These are phyloP conservation scores for Rachycentron canadum DNA, from an alignment of 2,797 vertebrate genomes.

Conservation along the genomic window DNA sequence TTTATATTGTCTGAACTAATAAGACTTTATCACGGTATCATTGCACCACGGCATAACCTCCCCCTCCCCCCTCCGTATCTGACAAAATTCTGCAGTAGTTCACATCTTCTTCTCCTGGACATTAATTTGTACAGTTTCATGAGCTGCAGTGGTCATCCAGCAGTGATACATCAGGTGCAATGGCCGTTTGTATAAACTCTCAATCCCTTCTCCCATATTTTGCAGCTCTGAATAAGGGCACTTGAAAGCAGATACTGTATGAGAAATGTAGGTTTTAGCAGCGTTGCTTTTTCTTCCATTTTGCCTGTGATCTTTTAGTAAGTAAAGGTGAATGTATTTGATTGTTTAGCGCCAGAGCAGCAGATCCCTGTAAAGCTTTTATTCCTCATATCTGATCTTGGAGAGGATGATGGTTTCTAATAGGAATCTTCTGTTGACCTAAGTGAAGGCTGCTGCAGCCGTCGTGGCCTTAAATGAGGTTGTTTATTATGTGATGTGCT, in stretches of 20 bases:
- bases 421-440: background rate
- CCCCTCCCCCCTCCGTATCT: no score
- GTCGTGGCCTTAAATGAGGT: no score
- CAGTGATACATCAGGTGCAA: background rate
- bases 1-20: background rate
- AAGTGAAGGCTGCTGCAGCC: no score
- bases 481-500: background rate
- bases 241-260: background rate
- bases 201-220: background rate
- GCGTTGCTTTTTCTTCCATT: background rate
- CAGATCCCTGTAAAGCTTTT: background rate
- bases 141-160: background rate
- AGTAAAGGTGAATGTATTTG: background rate
- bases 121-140: no score
- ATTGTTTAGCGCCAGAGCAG: background rate
- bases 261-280: background rate
- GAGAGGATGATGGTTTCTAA: background rate
- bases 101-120: background rate
- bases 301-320: background rate
- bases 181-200: background rate
- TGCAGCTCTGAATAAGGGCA: background rate
- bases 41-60: no score
- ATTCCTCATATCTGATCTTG: background rate
- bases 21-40: background rate
- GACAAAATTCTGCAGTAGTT: background rate